Conservation (phyloP, 2,113 vertebrate species). For the Gopherus flavomarginatus region DNA sequence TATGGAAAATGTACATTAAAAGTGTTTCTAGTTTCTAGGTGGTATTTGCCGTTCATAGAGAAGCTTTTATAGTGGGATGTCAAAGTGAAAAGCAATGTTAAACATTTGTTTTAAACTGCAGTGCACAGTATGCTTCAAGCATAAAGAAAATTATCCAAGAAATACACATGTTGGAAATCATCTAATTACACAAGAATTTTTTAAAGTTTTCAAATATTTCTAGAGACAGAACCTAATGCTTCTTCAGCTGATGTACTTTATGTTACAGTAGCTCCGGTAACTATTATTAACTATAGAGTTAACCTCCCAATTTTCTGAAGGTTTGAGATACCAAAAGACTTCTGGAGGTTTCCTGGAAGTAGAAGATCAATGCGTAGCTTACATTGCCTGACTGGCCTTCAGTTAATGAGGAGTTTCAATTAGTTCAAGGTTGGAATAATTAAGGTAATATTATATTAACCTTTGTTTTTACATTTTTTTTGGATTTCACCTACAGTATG, state of each 20-base stretch:
- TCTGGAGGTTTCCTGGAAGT: background rate
- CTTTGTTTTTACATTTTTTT: background rate
- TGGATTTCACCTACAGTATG: background rate
- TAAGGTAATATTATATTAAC: background rate
- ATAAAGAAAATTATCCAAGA: background rate
- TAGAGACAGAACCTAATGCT: background rate
- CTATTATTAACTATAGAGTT: background rate
- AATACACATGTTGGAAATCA: background rate
- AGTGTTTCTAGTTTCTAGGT: slow-evolving; percentile 46
- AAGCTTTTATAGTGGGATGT: slow-evolving; percentile 50
- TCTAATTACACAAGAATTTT: background rate
- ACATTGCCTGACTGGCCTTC: background rate
- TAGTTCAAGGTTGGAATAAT: accelerated
- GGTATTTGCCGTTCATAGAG: slow-evolving; percentile 64
- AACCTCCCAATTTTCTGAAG: background rate
- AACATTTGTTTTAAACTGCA: slow-evolving; percentile 13
- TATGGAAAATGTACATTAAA: slow-evolving; percentile 65
- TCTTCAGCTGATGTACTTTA: accelerated
- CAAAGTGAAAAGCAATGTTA: slow-evolving; percentile 47
- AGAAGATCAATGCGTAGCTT: background rate
- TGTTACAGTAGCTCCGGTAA: background rate
- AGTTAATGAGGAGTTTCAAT: background rate
- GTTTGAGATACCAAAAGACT: background rate
- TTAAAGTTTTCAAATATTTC: background rate
- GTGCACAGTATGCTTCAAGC: background rate